These are phyloP conservation scores for Bellardia bayeri DNA, from an alignment of 2,888 invertebrate species.

Conservation along the genomic window DNA sequence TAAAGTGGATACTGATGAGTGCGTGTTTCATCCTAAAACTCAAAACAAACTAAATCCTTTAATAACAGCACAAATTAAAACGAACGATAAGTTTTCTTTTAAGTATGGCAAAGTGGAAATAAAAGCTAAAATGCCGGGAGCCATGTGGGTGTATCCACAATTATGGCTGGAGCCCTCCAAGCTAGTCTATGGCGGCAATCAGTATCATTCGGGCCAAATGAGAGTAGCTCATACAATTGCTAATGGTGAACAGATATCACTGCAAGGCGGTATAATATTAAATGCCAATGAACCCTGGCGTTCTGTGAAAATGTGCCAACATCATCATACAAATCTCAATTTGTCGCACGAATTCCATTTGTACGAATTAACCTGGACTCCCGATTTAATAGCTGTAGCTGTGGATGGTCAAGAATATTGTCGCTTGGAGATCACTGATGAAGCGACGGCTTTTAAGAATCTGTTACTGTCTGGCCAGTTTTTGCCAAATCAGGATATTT, in stretches of 20 bases:
- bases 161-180: conserved; percentile 88
- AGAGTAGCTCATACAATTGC: conserved; percentile 88
- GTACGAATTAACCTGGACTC: conserved; percentile 88
- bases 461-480: conserved; percentile 72
- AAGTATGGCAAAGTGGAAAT: conserved; percentile 89
- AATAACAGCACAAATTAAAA: conserved; percentile 87
- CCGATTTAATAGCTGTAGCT: conserved; percentile 76
- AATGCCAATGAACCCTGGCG: conserved; percentile 78
- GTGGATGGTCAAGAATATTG: conserved; percentile 87
- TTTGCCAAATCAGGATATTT: conserved; percentile 82
- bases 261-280: conserved; percentile 79
- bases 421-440: conserved; percentile 79
- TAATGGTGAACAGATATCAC: conserved; percentile 75
- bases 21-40: conserved; percentile 74
- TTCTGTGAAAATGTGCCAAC: conserved; percentile 78
- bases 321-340: conserved; percentile 71
- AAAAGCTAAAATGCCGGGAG: conserved; percentile 89
- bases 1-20: conserved; percentile 76
- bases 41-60: conserved; percentile 88
- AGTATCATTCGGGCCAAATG: conserved; percentile 88
- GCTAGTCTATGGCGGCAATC: conserved; percentile 86
- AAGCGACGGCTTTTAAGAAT: conserved; percentile 77
- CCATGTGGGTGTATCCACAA: conserved; percentile 91
- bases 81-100: conserved; percentile 87
- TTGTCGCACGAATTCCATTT: conserved; percentile 87